Evolutionary conservation across 2,797 vertebrate species (phyloP).

Genomic region (Hypotaenidia philippensis): DNA sequence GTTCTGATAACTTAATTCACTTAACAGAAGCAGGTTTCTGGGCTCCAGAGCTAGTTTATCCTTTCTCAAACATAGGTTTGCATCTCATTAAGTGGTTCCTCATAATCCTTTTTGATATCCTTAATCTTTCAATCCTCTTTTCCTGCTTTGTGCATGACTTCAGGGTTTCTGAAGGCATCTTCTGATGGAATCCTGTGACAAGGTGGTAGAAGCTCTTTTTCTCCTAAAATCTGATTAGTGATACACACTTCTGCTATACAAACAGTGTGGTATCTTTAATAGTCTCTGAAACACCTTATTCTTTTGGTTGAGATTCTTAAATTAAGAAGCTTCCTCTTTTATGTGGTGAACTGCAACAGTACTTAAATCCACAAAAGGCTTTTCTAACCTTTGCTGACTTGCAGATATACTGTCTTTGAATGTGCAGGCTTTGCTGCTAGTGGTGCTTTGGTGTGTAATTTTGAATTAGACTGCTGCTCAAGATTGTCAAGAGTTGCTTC

Average conservation of each 20-base stretch:
- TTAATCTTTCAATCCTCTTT: constrained; percentile 57
- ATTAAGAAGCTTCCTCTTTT: not conserved
- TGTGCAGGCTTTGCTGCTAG: not conserved
- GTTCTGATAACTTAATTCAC: not conserved
- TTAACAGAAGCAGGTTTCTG: not conserved
- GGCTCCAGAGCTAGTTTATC: constrained; percentile 16
- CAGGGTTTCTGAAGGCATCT: not conserved
- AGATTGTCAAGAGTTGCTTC: not conserved
- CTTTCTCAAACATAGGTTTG: not conserved
- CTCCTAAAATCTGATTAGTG: not conserved
- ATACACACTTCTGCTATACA: not conserved
- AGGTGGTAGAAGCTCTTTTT: not conserved
- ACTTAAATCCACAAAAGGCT: not conserved
- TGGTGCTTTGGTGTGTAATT: not conserved
- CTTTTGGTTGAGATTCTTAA: not conserved
- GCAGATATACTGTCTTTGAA: not conserved
- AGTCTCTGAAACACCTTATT: not conserved
- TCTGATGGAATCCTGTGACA: not conserved
- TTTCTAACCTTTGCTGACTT: not conserved
- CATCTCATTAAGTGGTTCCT: not conserved
- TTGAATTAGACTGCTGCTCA: not conserved
- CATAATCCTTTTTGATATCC: constrained; percentile 22
- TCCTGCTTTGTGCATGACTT: not conserved
- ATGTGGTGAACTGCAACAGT: not conserved
- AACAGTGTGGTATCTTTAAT: not conserved